These are phyloP conservation scores for Heloderma charlesbogerti DNA, from an alignment of 2,113 vertebrate genomes.

Conservation along the genomic window DNA sequence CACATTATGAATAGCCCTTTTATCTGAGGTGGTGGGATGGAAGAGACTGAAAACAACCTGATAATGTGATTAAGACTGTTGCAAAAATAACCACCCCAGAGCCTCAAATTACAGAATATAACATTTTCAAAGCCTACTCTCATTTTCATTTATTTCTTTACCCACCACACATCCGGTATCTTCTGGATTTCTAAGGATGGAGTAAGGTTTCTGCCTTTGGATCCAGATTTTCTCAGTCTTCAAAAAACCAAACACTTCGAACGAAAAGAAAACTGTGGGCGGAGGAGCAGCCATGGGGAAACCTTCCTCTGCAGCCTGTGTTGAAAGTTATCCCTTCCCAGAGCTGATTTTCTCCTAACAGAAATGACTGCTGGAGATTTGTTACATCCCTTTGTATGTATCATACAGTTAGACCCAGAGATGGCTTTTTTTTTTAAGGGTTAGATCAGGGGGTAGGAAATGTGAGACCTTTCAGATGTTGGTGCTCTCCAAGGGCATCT, in stretches of 20 bases:
- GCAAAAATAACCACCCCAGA: background rate
- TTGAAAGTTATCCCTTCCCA: background rate
- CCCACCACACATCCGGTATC: background rate
- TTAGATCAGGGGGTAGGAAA: too few species aligned
- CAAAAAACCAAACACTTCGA: background rate
- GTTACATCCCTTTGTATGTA: too few species aligned
- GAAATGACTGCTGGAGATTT: too few species aligned
- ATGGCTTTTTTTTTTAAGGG: too few species aligned
- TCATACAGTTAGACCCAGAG: too few species aligned
- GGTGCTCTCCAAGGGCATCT: too few species aligned
- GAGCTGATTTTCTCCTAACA: background rate
- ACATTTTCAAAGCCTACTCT: background rate
- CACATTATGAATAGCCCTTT: rapidly evolving
- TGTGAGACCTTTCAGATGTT: too few species aligned
- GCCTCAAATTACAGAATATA: background rate
- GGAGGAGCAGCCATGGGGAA: background rate
- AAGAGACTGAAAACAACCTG: background rate
- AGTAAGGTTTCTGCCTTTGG: background rate
- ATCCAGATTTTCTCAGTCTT: background rate
- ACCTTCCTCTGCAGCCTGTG: background rate
- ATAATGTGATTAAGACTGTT: background rate
- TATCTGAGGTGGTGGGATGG: background rate
- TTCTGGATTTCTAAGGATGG: background rate
- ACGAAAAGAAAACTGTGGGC: background rate
- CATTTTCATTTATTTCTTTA: background rate